Conservation (phyloP, 35 echinoderm and acorn worm genomes). For the Strongylocentrotus purpuratus region DNA sequence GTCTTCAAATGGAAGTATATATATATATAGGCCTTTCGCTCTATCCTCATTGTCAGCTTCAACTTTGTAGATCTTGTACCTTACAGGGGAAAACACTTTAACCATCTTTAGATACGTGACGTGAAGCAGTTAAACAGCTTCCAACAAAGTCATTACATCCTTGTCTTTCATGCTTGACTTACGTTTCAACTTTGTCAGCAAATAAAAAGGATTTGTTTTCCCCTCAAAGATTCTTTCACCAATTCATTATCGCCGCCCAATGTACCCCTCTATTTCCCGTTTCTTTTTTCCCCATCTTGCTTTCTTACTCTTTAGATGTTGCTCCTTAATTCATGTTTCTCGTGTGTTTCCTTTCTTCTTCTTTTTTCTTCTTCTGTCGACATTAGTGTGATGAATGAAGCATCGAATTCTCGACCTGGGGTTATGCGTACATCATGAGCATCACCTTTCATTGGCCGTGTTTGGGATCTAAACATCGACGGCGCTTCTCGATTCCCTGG, state of each 20-base stretch:
- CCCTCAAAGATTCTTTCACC: background rate
- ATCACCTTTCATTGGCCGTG: background rate
- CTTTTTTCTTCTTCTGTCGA: background rate
- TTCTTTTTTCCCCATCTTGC: background rate
- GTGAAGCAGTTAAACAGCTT: background rate
- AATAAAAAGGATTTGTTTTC: background rate
- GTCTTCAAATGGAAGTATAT: too few relatives aligned
- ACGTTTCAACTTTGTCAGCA: background rate
- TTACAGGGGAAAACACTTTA: too few relatives aligned
- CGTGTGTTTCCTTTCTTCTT: background rate
- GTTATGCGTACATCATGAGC: background rate
- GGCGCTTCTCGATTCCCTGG: background rate
- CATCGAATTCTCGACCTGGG: background rate
- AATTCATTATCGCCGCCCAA: background rate
- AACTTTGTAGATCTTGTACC: too few relatives aligned
- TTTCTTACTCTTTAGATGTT: background rate
- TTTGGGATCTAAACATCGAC: slow-evolving; percentile 7
- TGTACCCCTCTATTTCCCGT: background rate
- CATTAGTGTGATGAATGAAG: background rate
- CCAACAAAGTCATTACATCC: background rate
- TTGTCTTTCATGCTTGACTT: background rate
- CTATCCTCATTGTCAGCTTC: too few relatives aligned
- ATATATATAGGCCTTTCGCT: too few relatives aligned
- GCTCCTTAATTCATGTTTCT: background rate
- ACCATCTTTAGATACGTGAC: too few relatives aligned